Evolutionary conservation across 2,888 invertebrate species (phyloP), one percentile per base, ranked within the genome.

Genomic region (Ochropacha duplaris): DNA sequence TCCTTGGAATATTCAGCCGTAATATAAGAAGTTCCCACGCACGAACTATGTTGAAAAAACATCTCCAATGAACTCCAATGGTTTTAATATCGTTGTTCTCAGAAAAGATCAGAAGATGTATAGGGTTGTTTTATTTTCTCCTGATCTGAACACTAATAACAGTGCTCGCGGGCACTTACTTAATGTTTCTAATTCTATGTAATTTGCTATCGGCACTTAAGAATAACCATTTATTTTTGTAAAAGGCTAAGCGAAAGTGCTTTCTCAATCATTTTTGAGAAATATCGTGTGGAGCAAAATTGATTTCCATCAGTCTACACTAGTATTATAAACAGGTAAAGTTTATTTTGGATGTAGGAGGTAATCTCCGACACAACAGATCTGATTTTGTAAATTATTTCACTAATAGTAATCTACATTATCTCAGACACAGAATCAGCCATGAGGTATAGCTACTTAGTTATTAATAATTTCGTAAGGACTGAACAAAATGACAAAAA

Each of bases 91-190:
- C 31, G 31, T 31, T 2, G 31, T 31, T 31, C 31, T 31, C 12
- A 31, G 31, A 31, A 31, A 31, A 31, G 12, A 31, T 31, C 31
- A 31, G 31, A 31, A 31, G 12, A 31, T 31, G 12, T 8, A 28
- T 6, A 31, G 31, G 31, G 31, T 11, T 31, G 31, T 31, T 31
- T 11, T 12, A 12, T 31, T 31, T 31, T 51, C 51, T 16, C 51
- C 51, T 26, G 51, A 31, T 31, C 51, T 39, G n/a, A 19, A 44
- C 9, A 52, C 31, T 52, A 52, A 52, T 31, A 52, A 24, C 34
- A 52, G 34, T 24, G 28, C 0, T 52, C 52, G 19, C 19, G 14
- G 52, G 8, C 28, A 31, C 52, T 16, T 22, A 24, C 22, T 31
- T 31, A 31, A 11, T 22, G n/a, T 28, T 52, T 34, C 31, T 34